Evolutionary conservation across 2,797 vertebrate species (phyloP).

Genomic region (Orestias chungarensis): DNA sequence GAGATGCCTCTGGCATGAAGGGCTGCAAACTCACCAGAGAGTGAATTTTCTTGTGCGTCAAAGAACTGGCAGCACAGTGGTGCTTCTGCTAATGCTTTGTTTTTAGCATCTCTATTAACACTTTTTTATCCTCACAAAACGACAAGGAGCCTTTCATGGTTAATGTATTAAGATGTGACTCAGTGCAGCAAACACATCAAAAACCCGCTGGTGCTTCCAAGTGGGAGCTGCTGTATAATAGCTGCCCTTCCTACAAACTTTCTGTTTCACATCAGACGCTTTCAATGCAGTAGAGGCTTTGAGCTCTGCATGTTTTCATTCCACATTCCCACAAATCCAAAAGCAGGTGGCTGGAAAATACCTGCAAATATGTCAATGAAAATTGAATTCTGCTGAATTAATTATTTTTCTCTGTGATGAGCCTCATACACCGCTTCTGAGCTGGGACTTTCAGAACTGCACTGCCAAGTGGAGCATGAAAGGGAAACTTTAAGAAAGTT

Average conservation of each 20-base stretch:
- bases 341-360: not conserved
- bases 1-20: not conserved
- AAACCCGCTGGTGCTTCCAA: not conserved
- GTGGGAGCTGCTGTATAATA: slow-evolving; percentile 4
- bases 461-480: not conserved
- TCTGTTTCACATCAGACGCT: not conserved
- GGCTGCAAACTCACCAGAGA: slow-evolving; percentile 9
- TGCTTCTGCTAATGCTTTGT: slow-evolving; percentile 17
- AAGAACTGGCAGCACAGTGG: not conserved
- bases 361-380: not conserved
- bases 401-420: not conserved
- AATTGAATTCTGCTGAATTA: not conserved
- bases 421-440: not conserved
- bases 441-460: not conserved
- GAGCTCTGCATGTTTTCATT: slow-evolving; percentile 30
- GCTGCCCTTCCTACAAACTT: not conserved
- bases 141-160: not conserved
- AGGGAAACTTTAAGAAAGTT: not conserved
- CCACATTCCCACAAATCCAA: slow-evolving; percentile 8
- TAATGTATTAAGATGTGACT: not conserved
- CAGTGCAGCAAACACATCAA: slow-evolving; percentile 16
- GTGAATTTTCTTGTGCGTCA: slow-evolving; percentile 3
- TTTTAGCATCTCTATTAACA: slow-evolving; percentile 32
- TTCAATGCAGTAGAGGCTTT: not conserved
- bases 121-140: not conserved